Evolutionary conservation across 2,888 invertebrate genomes (phyloP).

Genomic region (Cephus rjabovi): DNA sequence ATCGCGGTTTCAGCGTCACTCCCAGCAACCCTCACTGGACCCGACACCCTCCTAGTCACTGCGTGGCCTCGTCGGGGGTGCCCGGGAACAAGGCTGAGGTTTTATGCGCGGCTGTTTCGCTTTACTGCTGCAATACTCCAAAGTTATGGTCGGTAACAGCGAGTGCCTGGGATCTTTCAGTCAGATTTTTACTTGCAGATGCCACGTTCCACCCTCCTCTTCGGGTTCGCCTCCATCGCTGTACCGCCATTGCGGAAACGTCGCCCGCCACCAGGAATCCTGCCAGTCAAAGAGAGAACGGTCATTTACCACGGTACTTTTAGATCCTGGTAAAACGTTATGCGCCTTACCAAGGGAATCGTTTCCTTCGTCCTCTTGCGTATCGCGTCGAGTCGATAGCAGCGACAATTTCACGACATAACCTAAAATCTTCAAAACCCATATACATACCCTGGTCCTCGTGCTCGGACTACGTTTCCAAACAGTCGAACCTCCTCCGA

Average conservation of each 20-base stretch:
- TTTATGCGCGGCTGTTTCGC: constrained; percentile 52
- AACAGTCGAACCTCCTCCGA: not conserved
- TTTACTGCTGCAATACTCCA: constrained; percentile 47
- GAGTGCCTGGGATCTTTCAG: not conserved
- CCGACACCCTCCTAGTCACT: constrained; percentile 14
- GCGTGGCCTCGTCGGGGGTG: constrained; percentile 8
- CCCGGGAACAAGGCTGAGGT: constrained; percentile 26
- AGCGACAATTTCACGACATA: not conserved
- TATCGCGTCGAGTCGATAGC: not conserved
- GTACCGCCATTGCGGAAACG: not conserved
- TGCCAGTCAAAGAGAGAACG: not conserved
- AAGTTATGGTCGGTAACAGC: constrained; percentile 22
- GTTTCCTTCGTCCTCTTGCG: not conserved
- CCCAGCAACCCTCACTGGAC: constrained; percentile 37
- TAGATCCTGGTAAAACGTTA: not conserved
- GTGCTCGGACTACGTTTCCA: not conserved
- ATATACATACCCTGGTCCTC: not conserved
- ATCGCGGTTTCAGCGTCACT: constrained; percentile 54
- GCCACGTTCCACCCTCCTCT: not conserved
- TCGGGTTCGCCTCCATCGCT: not conserved
- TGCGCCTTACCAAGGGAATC: not conserved
- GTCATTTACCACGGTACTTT: not conserved
- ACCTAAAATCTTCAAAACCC: not conserved
- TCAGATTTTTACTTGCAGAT: constrained; percentile 2
- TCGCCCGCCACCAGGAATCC: not conserved